Evolutionary conservation across 2,797 vertebrate species (phyloP).

Genomic region (Rhabdomys pumilio): DNA sequence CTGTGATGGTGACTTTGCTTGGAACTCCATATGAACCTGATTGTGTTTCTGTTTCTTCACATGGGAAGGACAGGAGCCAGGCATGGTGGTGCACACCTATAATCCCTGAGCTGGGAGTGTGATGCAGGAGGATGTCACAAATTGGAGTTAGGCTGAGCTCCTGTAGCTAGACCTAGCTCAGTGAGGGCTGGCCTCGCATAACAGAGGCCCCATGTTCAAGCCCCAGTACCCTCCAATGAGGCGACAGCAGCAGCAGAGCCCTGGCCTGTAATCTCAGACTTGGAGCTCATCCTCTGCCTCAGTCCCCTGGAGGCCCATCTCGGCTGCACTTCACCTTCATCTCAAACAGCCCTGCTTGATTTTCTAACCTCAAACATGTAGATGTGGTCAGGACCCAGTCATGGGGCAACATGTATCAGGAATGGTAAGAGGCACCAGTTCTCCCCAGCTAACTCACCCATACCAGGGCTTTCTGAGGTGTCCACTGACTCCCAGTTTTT

Average conservation of each 20-base stretch:
- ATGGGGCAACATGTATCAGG: accelerated
- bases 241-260: too few species aligned
- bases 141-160: not conserved
- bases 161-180: not conserved
- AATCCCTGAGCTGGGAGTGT: not conserved
- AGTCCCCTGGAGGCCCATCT: not conserved
- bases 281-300: not conserved
- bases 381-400: not conserved
- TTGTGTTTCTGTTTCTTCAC: constrained; percentile 8
- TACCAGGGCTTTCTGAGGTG: not conserved
- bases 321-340: not conserved
- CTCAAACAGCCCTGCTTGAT: not conserved
- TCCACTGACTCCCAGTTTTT: constrained; percentile 25
- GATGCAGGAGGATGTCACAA: not conserved
- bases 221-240: too few species aligned
- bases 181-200: not conserved
- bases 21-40: not conserved
- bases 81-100: not conserved
- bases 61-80: not conserved
- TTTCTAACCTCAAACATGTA: not conserved
- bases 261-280: too few species aligned
- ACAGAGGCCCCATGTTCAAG: not conserved
- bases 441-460: not conserved
- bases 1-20: not conserved
- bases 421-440: not conserved